phyloP scores from a whole-genome alignment of 2,888 invertebrate genomes.

The Acanthosoma haemorrhoidale region DNA sequence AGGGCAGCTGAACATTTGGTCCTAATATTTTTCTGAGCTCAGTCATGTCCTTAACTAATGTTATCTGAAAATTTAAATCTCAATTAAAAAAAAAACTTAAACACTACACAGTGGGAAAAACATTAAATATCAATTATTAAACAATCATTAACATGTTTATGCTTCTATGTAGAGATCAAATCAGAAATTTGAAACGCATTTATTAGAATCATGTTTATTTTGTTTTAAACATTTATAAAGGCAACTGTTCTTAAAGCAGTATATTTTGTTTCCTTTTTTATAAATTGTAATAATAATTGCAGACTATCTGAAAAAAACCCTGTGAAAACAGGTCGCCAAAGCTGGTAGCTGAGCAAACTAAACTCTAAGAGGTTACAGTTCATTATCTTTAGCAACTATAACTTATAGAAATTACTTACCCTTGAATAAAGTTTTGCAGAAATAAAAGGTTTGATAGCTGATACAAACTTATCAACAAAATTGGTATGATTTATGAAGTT shows the following conservation, averaged over 20 bases:
- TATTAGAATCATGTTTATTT: too few relatives aligned
- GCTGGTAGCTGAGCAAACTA: too few relatives aligned
- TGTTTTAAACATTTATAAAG: too few relatives aligned
- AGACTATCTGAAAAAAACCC: too few relatives aligned
- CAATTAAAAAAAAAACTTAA: background rate
- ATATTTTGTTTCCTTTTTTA: too few relatives aligned
- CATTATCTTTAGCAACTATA: too few relatives aligned
- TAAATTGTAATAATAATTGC: background rate
- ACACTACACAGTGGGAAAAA: background rate
- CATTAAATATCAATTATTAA: background rate
- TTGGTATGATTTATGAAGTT: slow-evolving; percentile 42
- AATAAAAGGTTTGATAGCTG: slow-evolving; percentile 42
- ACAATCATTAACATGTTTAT: too few relatives aligned
- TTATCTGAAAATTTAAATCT: slow-evolving; percentile 37
- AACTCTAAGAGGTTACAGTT: too few relatives aligned
- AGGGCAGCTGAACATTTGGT: slow-evolving; percentile 37
- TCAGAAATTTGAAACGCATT: too few relatives aligned
- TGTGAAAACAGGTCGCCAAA: too few relatives aligned
- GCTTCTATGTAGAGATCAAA: too few relatives aligned
- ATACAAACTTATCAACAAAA: slow-evolving; percentile 41
- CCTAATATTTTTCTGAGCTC: slow-evolving; percentile 39
- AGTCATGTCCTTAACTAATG: slow-evolving; percentile 39
- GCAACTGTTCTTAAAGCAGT: too few relatives aligned
- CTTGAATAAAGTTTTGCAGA: slow-evolving; percentile 42
- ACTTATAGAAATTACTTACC: slow-evolving; percentile 40